phyloP scores from a whole-genome alignment of 2,797 vertebrate species.

The Spheniscus humboldti region DNA sequence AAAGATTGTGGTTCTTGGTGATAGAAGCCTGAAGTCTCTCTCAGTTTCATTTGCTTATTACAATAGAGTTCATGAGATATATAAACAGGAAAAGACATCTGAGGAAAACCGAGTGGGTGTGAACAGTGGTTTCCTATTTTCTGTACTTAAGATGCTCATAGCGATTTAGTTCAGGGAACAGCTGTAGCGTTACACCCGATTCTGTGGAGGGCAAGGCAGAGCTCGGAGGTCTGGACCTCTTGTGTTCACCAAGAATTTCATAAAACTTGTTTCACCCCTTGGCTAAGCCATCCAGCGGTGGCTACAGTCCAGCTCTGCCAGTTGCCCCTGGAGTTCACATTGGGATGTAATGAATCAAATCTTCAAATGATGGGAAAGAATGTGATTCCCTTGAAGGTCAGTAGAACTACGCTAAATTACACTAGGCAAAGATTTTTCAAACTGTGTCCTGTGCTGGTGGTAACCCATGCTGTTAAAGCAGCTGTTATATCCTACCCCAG shows the following conservation, averaged over 20 bases:
- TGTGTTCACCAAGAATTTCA: background rate
- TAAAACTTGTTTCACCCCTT: background rate
- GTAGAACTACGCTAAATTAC: background rate
- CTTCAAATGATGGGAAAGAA: background rate
- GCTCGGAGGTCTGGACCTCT: accelerated
- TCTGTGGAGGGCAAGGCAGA: background rate
- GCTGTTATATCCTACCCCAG: background rate
- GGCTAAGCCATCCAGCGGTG: background rate
- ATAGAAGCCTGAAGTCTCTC: no score
- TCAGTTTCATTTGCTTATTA: background rate
- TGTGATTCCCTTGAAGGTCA: background rate
- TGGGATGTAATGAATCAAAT: background rate
- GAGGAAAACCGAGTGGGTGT: background rate
- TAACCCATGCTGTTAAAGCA: background rate
- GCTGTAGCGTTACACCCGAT: background rate
- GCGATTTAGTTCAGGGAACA: background rate
- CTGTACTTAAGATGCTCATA: background rate
- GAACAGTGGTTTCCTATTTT: background rate
- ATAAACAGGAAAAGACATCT: background rate
- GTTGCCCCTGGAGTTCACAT: background rate
- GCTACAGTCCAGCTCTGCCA: background rate
- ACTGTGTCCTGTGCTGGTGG: background rate
- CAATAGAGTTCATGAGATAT: accelerated
- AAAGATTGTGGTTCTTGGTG: background rate
- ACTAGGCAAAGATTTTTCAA: background rate